Evolutionary conservation across 2,797 vertebrate genomes (phyloP), one percentile per base, ranked within the genome.

Genomic region (Brachyalestes nurse): DNA sequence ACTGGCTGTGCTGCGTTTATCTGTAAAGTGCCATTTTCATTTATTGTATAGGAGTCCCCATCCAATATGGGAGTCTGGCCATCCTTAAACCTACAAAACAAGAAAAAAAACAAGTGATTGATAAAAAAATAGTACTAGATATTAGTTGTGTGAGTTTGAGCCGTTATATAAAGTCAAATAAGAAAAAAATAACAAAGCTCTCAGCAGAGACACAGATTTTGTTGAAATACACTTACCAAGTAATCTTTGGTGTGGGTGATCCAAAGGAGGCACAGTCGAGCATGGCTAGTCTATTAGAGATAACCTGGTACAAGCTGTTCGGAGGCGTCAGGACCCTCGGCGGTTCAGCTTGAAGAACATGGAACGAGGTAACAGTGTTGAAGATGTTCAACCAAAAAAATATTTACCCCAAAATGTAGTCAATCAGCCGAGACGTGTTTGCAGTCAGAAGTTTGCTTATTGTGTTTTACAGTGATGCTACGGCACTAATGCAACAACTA

Each of bases 1-100:
- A 90, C 80, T 14, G 93, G 93, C 72, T 98, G 96, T 57, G 97
- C 97, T 84, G 96, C 94, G 0, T 92, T 92, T 82, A 99, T 96
- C 92, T 98, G 97, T 90, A 99, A 88, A 2, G 97, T 97, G n/a
- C 97, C 97, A 0, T 98, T 98, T 61, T 95, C 91, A 84, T 97
- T 95, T 85, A 97, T 95, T 87, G 96, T n/a, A 1, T 96, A 97
- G 0, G 89, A 89, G 86, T 95, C 96, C n/a, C 90, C 93, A 49
- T 85, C 93, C 78, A 95, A 91, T 80, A 97, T 90, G 84, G 94
- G 95, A 72, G 92, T 95, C 90, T 96, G 95, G 75, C 92, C 89
- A 83, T 96, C 96, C 90, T 96, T 99, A 90, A 97, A 98, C 98
- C 98, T 99, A 67, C 14, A 75, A 0, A 34, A 34, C 34, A 28